Base-by-base conservation (phyloP, 2,797 vertebrate species). In the Pipistrellus kuhlii region DNA sequence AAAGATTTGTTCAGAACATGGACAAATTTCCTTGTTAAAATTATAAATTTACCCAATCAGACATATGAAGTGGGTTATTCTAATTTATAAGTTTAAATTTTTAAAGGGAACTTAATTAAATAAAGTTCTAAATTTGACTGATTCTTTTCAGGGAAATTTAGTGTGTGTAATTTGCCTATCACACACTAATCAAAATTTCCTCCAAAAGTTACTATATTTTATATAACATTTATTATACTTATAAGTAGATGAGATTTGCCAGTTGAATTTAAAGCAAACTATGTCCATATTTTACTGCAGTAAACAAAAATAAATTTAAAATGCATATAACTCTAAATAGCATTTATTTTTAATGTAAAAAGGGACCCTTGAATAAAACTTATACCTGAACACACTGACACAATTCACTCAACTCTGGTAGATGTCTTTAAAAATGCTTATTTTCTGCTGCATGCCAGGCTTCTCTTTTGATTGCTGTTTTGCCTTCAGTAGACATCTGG, bases 91-190 rank as follows among this genome's bases (percentile, higher is more conserved):
- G 66, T 90, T 93, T 90, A 59, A 88, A 75, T 71, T 21, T 90
- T 91, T 93, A 85, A 91, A 94, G 71, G 64, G n/a, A 21, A 73
- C 85, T 95, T 95, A 95, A 93, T 95, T 91, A 85, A 80, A 55
- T 82, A 57, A n/a, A 10, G 41, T 95, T 96, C 94, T 48, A 35
- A 89, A 95, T 55, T 57, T 94, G 75, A 88, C n/a, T 92, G 68
- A 55, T 94, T 95, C 25, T 91, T 96, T 90, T 87, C 87, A 88
- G 41, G 20, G 11, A 41, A 95, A 93, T 92, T 94, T 88, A 73
- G 69, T 95, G 90, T 90, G 62, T 78, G 41, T 85, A 71, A 51
- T 81, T 88, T 88, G 48, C 89, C 83, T 93, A 94, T 95, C 82
- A 96, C 95, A 93, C 53, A 72, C 32, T 62, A 93, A 96, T 96